phyloP scores from a whole-genome alignment of 2,113 vertebrate genomes.

The Orycteropus afer region DNA sequence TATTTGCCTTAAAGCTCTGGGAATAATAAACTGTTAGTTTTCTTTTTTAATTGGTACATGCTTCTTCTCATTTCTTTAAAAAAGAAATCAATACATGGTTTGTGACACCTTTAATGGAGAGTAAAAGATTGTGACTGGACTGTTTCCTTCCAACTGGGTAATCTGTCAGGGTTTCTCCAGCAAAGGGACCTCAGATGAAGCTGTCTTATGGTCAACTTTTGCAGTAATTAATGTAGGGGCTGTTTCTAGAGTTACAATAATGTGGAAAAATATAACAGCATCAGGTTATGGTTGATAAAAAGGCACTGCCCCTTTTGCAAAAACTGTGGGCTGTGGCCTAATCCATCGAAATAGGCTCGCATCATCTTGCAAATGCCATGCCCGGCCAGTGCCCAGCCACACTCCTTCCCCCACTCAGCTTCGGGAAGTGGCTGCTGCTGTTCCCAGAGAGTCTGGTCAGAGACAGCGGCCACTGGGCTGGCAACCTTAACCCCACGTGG shows the following conservation, averaged over 20 bases:
- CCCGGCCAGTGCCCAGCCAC: conserved; percentile 80
- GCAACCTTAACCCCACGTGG: conserved; percentile 87
- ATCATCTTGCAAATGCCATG: conserved; percentile 56
- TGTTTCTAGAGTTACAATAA: conserved; percentile 33
- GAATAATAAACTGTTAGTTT: conserved; percentile 58
- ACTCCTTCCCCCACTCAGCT: conserved; percentile 83
- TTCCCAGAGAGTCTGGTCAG: conserved; percentile 87
- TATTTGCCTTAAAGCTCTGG: conserved; percentile 53
- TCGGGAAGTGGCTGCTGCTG: conserved; percentile 85
- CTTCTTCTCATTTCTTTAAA: conserved; percentile 58
- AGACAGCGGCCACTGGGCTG: conserved; percentile 84
- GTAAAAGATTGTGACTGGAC: not conserved
- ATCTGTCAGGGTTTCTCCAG: conserved; percentile 60
- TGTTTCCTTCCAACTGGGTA: not conserved
- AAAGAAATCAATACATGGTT: conserved; percentile 45
- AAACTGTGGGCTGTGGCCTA: conserved; percentile 26
- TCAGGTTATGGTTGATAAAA: not conserved
- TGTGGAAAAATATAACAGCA: not conserved
- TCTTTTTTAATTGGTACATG: conserved; percentile 64
- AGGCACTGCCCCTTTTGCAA: not conserved
- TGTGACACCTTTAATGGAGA: conserved; percentile 36
- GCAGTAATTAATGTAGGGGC: not conserved
- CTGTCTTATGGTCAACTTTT: not conserved
- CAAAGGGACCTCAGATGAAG: not conserved
- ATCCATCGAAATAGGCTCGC: not conserved